Evolutionary conservation across 1,140 invertebrate genomes (phyloP).

Genomic region (Penaeus vannamei): DNA sequence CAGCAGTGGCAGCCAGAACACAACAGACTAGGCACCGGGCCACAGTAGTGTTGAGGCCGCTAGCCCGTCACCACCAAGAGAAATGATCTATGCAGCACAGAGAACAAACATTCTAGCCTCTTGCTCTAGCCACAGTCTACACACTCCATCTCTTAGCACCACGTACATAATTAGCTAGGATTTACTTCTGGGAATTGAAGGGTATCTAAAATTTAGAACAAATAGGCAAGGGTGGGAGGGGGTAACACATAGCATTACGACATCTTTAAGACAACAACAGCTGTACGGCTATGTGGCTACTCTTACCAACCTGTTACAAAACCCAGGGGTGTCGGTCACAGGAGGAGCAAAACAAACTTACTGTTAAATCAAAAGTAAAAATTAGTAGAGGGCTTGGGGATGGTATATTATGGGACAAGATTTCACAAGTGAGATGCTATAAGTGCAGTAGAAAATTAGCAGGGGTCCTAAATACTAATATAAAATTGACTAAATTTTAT

Average conservation of each 20-base stretch:
- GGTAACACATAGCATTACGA: constrained; percentile 62
- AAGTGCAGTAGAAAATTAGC: constrained; percentile 64
- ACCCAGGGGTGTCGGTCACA: constrained; percentile 63
- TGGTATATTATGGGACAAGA: constrained; percentile 60
- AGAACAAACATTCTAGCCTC: constrained; percentile 64
- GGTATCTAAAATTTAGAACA: constrained; percentile 45
- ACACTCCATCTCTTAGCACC: constrained; percentile 63
- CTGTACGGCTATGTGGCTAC: constrained; percentile 64
- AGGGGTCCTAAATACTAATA: constrained; percentile 59
- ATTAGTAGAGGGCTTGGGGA: constrained; percentile 64
- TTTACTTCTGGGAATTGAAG: constrained; percentile 54
- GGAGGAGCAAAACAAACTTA: constrained; percentile 67
- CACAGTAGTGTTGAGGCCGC: constrained; percentile 58
- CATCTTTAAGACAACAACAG: constrained; percentile 64
- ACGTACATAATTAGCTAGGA: constrained; percentile 54
- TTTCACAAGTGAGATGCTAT: constrained; percentile 58
- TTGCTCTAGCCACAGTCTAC: constrained; percentile 64
- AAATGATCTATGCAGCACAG: constrained; percentile 58
- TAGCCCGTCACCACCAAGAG: constrained; percentile 54
- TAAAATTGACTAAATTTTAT: constrained; percentile 61
- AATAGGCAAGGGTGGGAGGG: constrained; percentile 33
- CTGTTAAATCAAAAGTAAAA: constrained; percentile 67
- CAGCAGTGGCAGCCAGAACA: constrained; percentile 65
- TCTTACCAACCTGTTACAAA: constrained; percentile 67
- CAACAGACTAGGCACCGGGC: constrained; percentile 63